Evolutionary conservation across 1,140 invertebrate species (phyloP), one percentile per base, ranked within the genome.

Genomic region (Catajapyx aquilonaris): DNA sequence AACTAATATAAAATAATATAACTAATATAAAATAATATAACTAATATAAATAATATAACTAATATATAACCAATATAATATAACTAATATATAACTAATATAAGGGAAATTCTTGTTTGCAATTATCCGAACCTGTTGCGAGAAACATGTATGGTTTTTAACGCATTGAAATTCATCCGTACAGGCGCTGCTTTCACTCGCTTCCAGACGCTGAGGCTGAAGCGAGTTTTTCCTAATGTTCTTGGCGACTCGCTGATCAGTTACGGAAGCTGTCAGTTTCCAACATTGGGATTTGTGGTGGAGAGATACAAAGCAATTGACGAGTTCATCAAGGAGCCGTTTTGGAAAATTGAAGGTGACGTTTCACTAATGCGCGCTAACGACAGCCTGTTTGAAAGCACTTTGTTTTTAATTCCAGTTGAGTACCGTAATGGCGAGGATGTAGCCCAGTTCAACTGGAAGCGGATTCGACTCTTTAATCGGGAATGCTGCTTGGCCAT

Each of bases 251-350:
- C 77, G 53, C 55, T 99, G 1, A 81, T 99, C 18, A 97, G 91
- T 57, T 93, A 98, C 61, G 94, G 95, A 1, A 87, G 81, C 34
- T 97, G 93, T 55, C 93, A 97, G 51, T 96, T 96, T 59, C 91
- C 91, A 22, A 96, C 93, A 1, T 57, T 96, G 21, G 93, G 91
- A 10, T 97, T 97, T 68, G 87, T 96, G 17, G 90, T 94, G 0
- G 88, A 96, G 55, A 65, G 91, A 34, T 96, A 79, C 51, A 73
- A 86, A 48, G 79, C 85, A 13, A 79, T 90, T 43, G 70, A 90
- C 58, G 71, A 71, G 40, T 96, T 96, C 59, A 69, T 90, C 4
- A 58, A 79, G 1, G 85, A 96, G 61, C 59, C 68, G 7, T 97
- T 95, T 60, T 96, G 90, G 88, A 91, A 85, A 56, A 70, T 96